Base-by-base conservation (phyloP, 2,113 vertebrate species). In the Tichodroma muraria region DNA sequence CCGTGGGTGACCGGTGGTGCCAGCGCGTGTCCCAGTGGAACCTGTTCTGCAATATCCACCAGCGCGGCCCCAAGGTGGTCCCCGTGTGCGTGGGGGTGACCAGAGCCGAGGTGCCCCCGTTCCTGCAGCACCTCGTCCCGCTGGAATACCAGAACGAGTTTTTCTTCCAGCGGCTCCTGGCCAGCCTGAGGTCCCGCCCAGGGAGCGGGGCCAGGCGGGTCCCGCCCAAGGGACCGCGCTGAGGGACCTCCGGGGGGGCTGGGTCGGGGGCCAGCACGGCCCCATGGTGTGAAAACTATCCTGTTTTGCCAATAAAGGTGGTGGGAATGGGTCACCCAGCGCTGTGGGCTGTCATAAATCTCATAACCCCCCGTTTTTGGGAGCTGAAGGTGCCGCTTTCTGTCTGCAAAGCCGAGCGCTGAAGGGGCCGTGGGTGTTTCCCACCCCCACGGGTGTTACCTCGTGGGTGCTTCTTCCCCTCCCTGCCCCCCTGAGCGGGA, bases 1-100 rank as follows among this genome's bases (percentile, higher is more conserved):
- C 96, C 7, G 10, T 98, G 60, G 13, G 40, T 0, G 93, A 96
- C 57, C 70, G 54, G 0, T 97, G 97, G 97, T 97, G 95, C 85
- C 82, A 72, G 42, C 85, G 33, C 0, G 69, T 98, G 21, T 86
- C 81, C 6, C 78, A 97, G 72, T 97, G 97, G 96, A 97, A 76
- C 60, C 76, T 98, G 4, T 8, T 8, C 4, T 86, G 16, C 44
- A 16, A 0, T 1, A 28, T 98, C 31, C 83, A 47, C 6, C 9
- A 19, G 38, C 4, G 8, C 0, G 73, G 83, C 4, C 86, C 93
- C 37, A 96, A 28, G 61, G 13, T 98, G 25, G 69, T 98, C 59
- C 97, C 96, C 0, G 94, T 97, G 9, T 96, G 84, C 6, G 71
- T 97, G 78, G 96, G 91, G 1, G 11, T 97, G 16, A 37, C 11